Evolutionary conservation across 1,140 invertebrate genomes (phyloP), one percentile per base, ranked within the genome.

Genomic region (Portunus trituberculatus): DNA sequence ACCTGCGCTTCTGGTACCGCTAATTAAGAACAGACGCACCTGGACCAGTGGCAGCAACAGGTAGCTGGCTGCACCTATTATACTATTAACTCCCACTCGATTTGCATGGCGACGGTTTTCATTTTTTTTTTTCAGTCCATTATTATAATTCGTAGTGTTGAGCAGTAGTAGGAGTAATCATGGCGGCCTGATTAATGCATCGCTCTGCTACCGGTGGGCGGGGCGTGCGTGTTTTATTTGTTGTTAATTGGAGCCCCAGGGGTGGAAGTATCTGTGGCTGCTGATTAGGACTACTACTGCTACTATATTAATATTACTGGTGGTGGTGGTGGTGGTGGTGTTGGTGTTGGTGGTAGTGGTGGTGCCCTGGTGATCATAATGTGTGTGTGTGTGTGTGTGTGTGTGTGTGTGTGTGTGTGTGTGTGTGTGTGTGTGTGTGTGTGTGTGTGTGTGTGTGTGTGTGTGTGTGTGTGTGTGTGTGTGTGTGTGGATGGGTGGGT

Each of bases 341-440:
- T 2, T 20, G 52, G 52, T 59, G n/a, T n/a, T 59, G 8, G 52
- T 59, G 52, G 20, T 59, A 10, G 52, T 59, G 20, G 52, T 20
- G 52, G 52, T 59, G n/a, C 83, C n/a, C 20, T 84, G 83, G 0
- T 84, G 83, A 29, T 84, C 28, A 10, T 28, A 12, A 12, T 25
- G 83, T 84, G 83, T 28, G n/a, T 84, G 83, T 84, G 83, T 84
- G 83, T 84, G 83, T 84, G 83, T 84, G 83, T 84, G 83, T 84
- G 83, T 84, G 83, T 84, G 83, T 84, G 83, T 84, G 83, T 84
- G 31, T 84, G 10, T 84, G n/a, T 4, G 31, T 0, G 83, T 84
- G 20, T 0, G n/a, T 28, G 28, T 84, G 83, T n/a, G 83, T 84
- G 31, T 0, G 4, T 84, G 52, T 2, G 8, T 59, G 52, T 59